phyloP scores from a whole-genome alignment of 1,140 invertebrate species.

The Bradynema listronoti region DNA sequence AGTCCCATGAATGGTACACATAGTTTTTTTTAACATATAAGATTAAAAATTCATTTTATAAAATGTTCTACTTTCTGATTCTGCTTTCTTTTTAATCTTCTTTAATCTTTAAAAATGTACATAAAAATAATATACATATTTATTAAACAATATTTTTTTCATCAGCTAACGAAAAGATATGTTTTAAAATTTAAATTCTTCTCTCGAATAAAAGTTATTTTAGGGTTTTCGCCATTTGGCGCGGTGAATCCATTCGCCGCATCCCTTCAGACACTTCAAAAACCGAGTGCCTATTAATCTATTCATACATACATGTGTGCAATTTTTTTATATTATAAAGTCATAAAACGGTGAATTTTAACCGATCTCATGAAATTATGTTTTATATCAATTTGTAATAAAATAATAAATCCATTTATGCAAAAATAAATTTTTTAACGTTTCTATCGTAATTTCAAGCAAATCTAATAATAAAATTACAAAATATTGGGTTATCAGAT shows the following conservation, averaged over 20 bases:
- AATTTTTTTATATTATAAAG: too few relatives aligned
- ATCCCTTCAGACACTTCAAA: constrained; percentile 20
- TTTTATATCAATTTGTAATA: too few relatives aligned
- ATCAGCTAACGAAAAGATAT: neutral
- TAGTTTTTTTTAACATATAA: too few relatives aligned
- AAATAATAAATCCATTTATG: too few relatives aligned
- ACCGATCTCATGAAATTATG: too few relatives aligned
- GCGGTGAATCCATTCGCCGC: constrained; percentile 19
- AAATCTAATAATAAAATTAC: too few relatives aligned
- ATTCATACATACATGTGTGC: too few relatives aligned
- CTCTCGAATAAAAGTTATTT: neutral
- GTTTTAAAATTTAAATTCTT: neutral
- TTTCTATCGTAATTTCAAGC: too few relatives aligned
- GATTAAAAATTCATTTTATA: too few relatives aligned
- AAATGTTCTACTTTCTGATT: neutral
- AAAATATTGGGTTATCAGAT: too few relatives aligned
- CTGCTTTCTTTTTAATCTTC: neutral
- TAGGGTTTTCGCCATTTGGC: constrained; percentile 22
- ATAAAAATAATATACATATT: neutral
- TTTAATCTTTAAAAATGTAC: neutral
- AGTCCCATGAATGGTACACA: constrained; percentile 7
- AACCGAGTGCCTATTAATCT: constrained; percentile 22
- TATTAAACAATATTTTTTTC: neutral
- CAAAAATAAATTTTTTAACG: too few relatives aligned
- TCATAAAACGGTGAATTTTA: too few relatives aligned